Conservation (phyloP, 2,113 vertebrate genomes). For the Microtus oregoni region DNA sequence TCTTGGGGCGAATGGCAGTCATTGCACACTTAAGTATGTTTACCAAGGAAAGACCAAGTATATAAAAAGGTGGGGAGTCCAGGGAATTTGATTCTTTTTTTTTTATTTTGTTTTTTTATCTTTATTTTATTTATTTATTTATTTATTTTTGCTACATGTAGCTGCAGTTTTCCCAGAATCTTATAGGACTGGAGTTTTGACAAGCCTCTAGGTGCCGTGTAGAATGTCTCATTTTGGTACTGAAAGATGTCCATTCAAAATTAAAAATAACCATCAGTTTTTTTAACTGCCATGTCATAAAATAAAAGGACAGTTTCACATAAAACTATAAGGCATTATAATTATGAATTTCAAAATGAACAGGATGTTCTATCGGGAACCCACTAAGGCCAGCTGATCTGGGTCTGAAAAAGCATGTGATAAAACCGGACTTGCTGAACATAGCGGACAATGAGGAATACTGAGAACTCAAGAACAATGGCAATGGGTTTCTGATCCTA, state of each 20-base stretch:
- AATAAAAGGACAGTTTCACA: neutral
- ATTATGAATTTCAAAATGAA: neutral
- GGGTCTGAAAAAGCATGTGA: no score
- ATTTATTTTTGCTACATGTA: neutral
- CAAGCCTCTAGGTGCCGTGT: neutral
- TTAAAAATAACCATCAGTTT: neutral
- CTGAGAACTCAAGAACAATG: no score
- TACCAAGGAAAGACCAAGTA: conserved; percentile 36
- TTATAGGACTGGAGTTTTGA: neutral
- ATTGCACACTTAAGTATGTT: conserved; percentile 53
- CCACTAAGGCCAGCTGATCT: no score
- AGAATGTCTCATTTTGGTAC: neutral
- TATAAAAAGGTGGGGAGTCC: conserved; percentile 57
- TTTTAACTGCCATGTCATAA: neutral
- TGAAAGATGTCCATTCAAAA: neutral
- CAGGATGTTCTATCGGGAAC: no score
- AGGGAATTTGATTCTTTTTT: conserved; percentile 55
- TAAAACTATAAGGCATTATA: neutral
- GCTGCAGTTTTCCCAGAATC: neutral
- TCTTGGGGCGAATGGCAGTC: conserved; percentile 56
- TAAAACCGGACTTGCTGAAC: no score
- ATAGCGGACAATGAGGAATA: no score
- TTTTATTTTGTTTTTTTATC: neutral
- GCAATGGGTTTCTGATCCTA: no score
- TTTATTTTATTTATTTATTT: neutral